Evolutionary conservation across 2,113 vertebrate genomes (phyloP), one percentile per base, ranked within the genome.

Genomic region (Leuciscus idus): DNA sequence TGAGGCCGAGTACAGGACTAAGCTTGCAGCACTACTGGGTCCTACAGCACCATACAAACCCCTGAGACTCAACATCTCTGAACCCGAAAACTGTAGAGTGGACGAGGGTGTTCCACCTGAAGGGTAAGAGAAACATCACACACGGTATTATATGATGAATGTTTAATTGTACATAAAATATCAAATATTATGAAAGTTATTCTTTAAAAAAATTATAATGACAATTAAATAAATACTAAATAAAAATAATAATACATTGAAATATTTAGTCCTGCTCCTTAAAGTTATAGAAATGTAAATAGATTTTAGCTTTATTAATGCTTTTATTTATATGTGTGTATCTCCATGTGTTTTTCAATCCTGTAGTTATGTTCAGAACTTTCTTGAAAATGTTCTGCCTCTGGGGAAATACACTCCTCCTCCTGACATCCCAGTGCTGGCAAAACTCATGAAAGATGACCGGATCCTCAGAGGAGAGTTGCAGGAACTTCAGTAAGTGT

Each of bases 101-200:
- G 96, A 96, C 88, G 96, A 97, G 0, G 97, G 98, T 55, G 1
- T 91, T 36, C 93, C 4, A 72, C 96, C 97, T 0, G 36, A 94
- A 15, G 89, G 93, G 98, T 99, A 94, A 2, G 79, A 28, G 12
- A 57, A 23, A 23, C 55, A 57, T 55, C 4, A 15, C 50, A 52
- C 50, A 17, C 4, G 4, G 4, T 21, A 57, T 57, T 21, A 57
- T 23, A 23, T 57, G 55, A 57, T 17, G 15, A 17, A 4, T 52
- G 50, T 21, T 21, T 57, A 8, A 23, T 57, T 57, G 21, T 8
- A 21, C 8, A 57, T 9, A 57, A 57, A 57, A 57, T 23, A 57
- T 9, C 6, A 57, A 57, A 57, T 57, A 57, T 57, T 57, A 57
- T 23, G 6, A 23, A 55, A 55, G 52, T 55, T 55, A 17, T n/a